Base-by-base conservation (phyloP, 2,888 invertebrate species). In the Caenorhabditis macrosperma region DNA sequence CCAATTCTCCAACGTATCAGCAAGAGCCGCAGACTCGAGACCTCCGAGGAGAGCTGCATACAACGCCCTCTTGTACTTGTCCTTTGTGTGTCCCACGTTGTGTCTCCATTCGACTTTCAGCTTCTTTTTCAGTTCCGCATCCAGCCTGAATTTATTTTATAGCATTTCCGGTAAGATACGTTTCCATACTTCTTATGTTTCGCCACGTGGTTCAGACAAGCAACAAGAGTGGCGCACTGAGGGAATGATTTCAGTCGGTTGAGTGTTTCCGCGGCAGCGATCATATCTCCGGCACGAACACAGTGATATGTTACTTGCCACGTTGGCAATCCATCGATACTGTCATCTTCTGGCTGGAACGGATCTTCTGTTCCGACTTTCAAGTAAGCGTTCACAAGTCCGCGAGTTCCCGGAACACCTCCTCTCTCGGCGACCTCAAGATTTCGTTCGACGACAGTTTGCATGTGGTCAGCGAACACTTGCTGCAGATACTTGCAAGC, bases 1-100 rank as follows among this genome's bases (percentile, higher is more conserved):
- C 90, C 90, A 90, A 46, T 90, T 86, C 76, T 90, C 90, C 75
- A 90, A 76, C n/a, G 83, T 87, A 41, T 86, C 85, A 12, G 82
- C 76, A 0, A 83, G 64, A 15, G 76, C 69, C 12, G 75, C 71
- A 20, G 81, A 72, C 22, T 84, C 84, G 26, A 85, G 76, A 33
- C 88, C 89, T 10, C 88, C 89, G 24, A 89, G 81, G 6, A 89
- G 67, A 20, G 88, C 78, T 1, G 85, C 86, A 57, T 89, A 89
- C 15, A 87, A 68, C 0, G 87, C 88, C 17, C 85, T 72, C 61
- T 90, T 90, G 82, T 82, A 86, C 22, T 81, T 66, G 71, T 90
- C 89, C 22, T 69, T 75, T 44, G 82, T 84, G 26, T 72, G 77
- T 7, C 72, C 71, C 35, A 81, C 72, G 52, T 86, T 87, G 75